phyloP scores from a whole-genome alignment of 2,888 invertebrate species.

The Pammene aurita region DNA sequence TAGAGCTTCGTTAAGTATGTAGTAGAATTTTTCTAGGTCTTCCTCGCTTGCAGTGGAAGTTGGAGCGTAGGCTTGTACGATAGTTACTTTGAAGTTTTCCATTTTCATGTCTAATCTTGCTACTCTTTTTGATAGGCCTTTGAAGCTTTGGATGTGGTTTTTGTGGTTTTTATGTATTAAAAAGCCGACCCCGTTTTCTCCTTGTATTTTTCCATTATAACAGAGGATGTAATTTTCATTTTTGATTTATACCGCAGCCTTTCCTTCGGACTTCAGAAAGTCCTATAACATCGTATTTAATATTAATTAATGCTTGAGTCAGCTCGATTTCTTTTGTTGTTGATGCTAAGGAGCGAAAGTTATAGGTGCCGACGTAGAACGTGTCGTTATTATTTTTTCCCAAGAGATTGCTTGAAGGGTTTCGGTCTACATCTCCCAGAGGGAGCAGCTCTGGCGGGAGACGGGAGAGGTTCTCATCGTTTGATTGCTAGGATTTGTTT shows the following conservation, averaged over 20 bases:
- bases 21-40: neutral
- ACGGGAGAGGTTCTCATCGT: neutral
- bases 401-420: neutral
- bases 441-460: constrained; percentile 4
- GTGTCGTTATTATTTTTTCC: neutral
- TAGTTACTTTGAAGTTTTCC: too few relatives aligned
- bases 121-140: too few relatives aligned
- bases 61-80: too few relatives aligned
- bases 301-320: neutral
- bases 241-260: neutral
- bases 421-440: constrained; percentile 3
- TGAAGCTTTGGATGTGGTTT: too few relatives aligned
- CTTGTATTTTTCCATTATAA: neutral
- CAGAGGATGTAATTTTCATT: neutral
- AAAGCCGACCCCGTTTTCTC: neutral
- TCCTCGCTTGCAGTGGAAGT: too few relatives aligned
- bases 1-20: neutral
- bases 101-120: too few relatives aligned
- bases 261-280: neutral
- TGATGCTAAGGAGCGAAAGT: neutral
- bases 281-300: too few relatives aligned
- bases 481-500: neutral
- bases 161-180: too few relatives aligned
- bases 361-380: neutral
- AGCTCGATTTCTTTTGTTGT: neutral